Conservation (phyloP, 2,113 vertebrate genomes). For the Phoenicopterus ruber region DNA sequence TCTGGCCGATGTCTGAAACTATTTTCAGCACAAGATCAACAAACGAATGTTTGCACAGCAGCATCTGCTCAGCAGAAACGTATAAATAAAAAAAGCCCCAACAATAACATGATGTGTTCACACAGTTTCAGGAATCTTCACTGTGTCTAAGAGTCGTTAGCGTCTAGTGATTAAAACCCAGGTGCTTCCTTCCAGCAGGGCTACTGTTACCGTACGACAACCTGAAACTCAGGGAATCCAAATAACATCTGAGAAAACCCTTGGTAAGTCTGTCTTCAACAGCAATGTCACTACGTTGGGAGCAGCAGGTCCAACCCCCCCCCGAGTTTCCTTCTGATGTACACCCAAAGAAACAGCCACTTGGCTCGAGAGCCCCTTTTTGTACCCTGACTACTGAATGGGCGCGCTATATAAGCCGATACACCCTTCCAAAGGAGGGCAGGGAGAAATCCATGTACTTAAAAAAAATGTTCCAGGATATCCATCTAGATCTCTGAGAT, state of each 20-base stretch:
- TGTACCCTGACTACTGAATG: neutral
- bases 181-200: slow-evolving; percentile 17
- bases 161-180: neutral
- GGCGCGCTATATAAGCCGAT: neutral
- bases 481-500: neutral
- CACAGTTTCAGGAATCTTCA: neutral
- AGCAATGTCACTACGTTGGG: neutral
- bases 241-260: neutral
- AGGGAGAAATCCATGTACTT: neutral
- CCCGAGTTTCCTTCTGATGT: neutral
- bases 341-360: neutral
- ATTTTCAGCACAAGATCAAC: slow-evolving; percentile 50
- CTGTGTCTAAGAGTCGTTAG: neutral
- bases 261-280: neutral
- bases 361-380: neutral
- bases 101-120: neutral
- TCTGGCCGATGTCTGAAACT: neutral
- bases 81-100: slow-evolving; percentile 7
- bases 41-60: slow-evolving; percentile 21
- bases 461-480: neutral
- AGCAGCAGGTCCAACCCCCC: neutral
- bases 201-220: neutral
- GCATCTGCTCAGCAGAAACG: slow-evolving; percentile 36
- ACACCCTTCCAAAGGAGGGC: neutral
- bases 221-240: neutral